Evolutionary conservation across 2,888 invertebrate species (phyloP).

Genomic region (Blera fallax): DNA sequence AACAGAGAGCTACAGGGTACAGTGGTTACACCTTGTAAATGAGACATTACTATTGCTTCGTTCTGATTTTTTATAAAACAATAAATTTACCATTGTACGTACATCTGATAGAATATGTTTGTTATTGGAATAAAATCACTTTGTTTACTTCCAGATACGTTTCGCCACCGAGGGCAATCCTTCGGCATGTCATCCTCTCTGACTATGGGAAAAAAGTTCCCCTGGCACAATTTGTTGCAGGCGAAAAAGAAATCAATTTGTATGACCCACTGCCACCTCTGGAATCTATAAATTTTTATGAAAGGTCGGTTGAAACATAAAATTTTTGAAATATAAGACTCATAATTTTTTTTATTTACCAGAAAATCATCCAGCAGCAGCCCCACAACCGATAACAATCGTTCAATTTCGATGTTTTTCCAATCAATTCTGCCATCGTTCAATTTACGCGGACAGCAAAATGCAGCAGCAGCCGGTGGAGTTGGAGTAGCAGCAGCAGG

Average conservation of each 20-base stretch:
- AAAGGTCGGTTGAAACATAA: constrained; percentile 79
- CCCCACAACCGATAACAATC: constrained; percentile 76
- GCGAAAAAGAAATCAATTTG: constrained; percentile 84
- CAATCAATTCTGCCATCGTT: constrained; percentile 88
- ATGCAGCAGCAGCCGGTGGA: constrained; percentile 71
- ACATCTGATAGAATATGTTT: too few species aligned
- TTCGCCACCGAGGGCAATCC: constrained; percentile 80
- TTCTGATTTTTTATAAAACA: too few species aligned
- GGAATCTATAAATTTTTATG: constrained; percentile 89
- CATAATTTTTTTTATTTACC: background rate
- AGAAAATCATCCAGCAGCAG: constrained; percentile 80
- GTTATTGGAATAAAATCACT: too few species aligned
- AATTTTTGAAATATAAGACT: background rate
- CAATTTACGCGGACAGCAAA: constrained; percentile 79
- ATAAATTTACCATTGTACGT: too few species aligned
- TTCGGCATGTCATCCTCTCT: constrained; percentile 81
- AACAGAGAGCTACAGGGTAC: too few species aligned
- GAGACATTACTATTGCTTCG: too few species aligned
- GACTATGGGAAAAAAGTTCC: constrained; percentile 83
- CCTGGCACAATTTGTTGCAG: constrained; percentile 79
- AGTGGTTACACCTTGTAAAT: too few species aligned
- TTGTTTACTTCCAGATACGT: constrained; percentile 54
- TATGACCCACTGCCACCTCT: constrained; percentile 91
- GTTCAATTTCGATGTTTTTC: constrained; percentile 85
- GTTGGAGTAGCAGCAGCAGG: constrained; percentile 64